Conservation (phyloP, 35 echinoderm and acorn worm species). For the Hemicentrotus pulcherrimus region DNA sequence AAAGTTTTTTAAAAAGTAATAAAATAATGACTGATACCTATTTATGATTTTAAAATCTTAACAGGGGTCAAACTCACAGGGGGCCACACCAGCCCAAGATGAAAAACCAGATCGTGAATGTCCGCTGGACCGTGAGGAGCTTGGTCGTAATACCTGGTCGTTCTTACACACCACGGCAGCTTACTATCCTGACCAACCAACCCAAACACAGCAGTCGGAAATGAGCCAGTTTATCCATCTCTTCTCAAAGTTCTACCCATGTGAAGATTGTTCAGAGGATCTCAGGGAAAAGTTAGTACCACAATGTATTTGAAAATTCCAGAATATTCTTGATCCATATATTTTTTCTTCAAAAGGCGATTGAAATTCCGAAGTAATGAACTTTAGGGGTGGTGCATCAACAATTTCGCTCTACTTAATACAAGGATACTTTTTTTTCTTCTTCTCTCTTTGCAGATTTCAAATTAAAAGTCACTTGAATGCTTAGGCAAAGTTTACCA, state of each 20-base stretch:
- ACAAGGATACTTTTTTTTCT: too few species aligned
- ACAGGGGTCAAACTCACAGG: conserved; percentile 7
- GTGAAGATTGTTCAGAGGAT: conserved; percentile 93
- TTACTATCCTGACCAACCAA: conserved; percentile 91
- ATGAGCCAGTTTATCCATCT: conserved; percentile 95
- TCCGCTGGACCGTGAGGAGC: conserved; percentile 92
- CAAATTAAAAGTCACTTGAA: too few species aligned
- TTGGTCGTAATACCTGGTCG: conserved; percentile 97
- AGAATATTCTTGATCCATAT: not conserved
- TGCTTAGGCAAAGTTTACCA: too few species aligned
- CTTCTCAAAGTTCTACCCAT: conserved; percentile 97
- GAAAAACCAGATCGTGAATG: conserved; percentile 64
- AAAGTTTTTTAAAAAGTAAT: too few species aligned
- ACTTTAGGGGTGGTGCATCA: too few species aligned
- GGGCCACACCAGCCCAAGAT: not conserved
- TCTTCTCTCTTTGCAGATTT: too few species aligned
- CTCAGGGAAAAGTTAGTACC: conserved; percentile 78
- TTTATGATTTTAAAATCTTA: not conserved
- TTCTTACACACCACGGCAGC: conserved; percentile 97
- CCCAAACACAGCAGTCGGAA: conserved; percentile 69
- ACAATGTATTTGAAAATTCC: not conserved
- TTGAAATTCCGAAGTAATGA: too few species aligned
- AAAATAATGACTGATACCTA: too few species aligned
- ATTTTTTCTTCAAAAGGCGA: too few species aligned
- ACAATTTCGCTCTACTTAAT: too few species aligned